A percentile compares a stretch with the other conserved stretches of the same genome.
Conservation (phyloP, 1,140 invertebrate species). For the Eurosta solidaginis region DNA sequence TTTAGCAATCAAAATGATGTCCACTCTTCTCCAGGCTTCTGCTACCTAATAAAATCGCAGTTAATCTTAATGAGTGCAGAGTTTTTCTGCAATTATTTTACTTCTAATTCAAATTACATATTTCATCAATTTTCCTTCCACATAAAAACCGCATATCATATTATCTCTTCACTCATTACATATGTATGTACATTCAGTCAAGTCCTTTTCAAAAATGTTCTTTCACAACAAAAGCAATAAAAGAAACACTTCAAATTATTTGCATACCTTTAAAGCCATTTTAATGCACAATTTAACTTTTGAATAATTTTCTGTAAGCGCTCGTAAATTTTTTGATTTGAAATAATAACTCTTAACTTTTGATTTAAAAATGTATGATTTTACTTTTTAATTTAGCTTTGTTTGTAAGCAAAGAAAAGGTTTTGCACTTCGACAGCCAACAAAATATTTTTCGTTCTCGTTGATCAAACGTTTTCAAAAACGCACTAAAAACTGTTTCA, state of each 20-base stretch:
- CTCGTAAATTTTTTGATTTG: slow-evolving; percentile 9
- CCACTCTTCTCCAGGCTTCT: too few relatives aligned
- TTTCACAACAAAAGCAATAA: neutral
- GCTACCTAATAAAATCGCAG: neutral
- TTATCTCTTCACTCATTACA: too few relatives aligned
- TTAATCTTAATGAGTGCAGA: too few relatives aligned
- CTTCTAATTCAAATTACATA: too few relatives aligned
- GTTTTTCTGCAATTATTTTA: too few relatives aligned
- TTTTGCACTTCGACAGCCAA: slow-evolving; percentile 7
- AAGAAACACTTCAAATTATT: neutral
- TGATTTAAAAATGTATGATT: neutral
- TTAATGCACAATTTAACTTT: slow-evolving; percentile 12
- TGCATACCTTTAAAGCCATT: slow-evolving; percentile 58
- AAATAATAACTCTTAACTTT: neutral
- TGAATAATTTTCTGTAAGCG: neutral
- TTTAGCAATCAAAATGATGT: too few relatives aligned
- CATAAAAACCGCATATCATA: too few relatives aligned
- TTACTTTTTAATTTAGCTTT: slow-evolving; percentile 31
- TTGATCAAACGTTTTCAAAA: slow-evolving; percentile 12
- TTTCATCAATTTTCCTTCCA: too few relatives aligned
- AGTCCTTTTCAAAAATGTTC: neutral
- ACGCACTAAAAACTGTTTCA: slow-evolving; percentile 47
- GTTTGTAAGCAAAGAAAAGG: slow-evolving; percentile 38
- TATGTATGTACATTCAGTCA: neutral
- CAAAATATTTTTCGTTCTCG: neutral